Evolutionary conservation across 2,888 invertebrate species (phyloP), one percentile per base, ranked within the genome.

Genomic region (Copidosoma aretas): DNA sequence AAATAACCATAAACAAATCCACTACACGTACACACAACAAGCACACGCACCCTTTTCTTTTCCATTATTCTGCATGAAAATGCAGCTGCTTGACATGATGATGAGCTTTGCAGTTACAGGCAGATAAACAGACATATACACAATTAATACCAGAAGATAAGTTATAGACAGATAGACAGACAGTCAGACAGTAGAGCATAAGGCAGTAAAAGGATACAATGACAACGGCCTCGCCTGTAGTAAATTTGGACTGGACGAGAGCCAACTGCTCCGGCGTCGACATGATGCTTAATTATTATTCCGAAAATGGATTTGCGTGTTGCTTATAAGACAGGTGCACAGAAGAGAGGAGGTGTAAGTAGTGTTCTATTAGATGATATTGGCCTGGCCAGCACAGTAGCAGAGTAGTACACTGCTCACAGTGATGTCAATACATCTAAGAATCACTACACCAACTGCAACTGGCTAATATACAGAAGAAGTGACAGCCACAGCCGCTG

Each of bases 161-260:
- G n/a, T 41, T 12, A 12, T 17, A 17, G 43, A 17, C 15, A 15
- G 4, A 46, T 12, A 46, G 12, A 12, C 15, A 46, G 43, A 12
- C 15, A 46, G 43, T 2, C 15, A 46, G 43, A 46, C 1, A 25
- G n/a, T n/a, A 41, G 63, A 65, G 64, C 51, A 52, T 70, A 60
- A 60, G 66, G 52, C 61, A 64, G 64, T 59, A 64, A 80, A 85
- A 87, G 88, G 87, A 88, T 88, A 88, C 88, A 80, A 85, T 85
- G 80, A 85, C 84, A 52, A 88, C 87, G 73, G 84, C 82, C 79
- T 88, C 88, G n/a, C 86, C 86, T 57, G 86, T 84, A 67, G 85
- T 84, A 77, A 88, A 87, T 79, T 88, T 87, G 60, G 87, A 86
- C 80, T 88, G 87, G 63, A 89, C 85, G 75, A 88, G 85, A 67